phyloP scores from a whole-genome alignment of 2,797 vertebrate genomes.

The Hippopotamyrus pictus region DNA sequence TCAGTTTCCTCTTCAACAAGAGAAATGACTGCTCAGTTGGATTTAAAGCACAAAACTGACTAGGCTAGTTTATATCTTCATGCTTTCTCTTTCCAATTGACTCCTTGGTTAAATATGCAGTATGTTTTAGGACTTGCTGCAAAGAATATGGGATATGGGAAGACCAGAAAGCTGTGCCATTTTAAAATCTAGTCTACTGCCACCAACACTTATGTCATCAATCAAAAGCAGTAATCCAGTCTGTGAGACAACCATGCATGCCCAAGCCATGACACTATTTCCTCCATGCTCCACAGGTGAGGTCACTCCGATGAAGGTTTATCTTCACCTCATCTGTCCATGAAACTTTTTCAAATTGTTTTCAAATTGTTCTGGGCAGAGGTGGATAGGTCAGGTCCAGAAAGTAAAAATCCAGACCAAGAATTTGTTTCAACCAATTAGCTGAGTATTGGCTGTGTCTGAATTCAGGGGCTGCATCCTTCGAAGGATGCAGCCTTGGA shows the following conservation, averaged over 20 bases:
- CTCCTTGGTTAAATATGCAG: not conserved
- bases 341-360: not conserved
- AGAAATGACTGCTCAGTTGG: not conserved
- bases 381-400: not conserved
- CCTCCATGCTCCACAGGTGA: not conserved
- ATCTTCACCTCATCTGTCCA: not conserved
- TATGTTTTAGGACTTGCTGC: not conserved
- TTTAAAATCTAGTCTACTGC: not conserved
- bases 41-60: not conserved
- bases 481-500: not conserved
- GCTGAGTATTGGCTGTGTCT: not conserved
- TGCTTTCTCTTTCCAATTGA: not conserved
- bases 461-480: not conserved
- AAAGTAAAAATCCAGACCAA: not conserved
- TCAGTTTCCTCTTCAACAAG: not conserved
- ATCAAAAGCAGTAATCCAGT: not conserved
- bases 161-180: not conserved
- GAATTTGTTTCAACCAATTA: not conserved
- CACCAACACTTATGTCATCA: not conserved
- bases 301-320: not conserved
- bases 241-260: not conserved
- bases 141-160: not conserved
- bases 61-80: not conserved
- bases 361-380: not conserved
- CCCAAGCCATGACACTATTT: not conserved